Conservation (phyloP, 1,140 invertebrate species). For the Bombus waltoni region DNA sequence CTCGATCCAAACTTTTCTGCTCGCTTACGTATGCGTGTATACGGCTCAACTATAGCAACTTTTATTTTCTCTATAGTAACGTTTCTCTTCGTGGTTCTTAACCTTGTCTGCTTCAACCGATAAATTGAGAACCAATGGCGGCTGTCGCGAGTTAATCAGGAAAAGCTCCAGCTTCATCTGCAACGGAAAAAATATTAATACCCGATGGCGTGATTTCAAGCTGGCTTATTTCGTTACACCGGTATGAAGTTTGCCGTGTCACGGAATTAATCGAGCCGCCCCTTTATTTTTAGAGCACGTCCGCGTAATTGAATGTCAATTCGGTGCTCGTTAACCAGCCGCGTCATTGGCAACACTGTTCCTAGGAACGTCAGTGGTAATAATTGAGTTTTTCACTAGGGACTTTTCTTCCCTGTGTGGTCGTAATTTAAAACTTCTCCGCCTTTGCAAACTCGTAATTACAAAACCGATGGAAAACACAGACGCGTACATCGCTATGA, state of each 20-base stretch:
- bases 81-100: not conserved
- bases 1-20: too few relatives aligned
- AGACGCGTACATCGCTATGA: not conserved
- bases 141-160: not conserved
- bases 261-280: constrained; percentile 33
- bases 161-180: not conserved
- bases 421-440: not conserved
- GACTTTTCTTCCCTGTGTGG: not conserved
- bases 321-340: constrained; percentile 21
- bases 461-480: not conserved
- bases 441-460: too few relatives aligned
- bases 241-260: constrained; percentile 1
- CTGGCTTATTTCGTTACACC: not conserved
- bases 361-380: not conserved
- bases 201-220: not conserved
- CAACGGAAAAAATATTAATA: constrained; percentile 11
- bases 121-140: not conserved
- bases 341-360: not conserved
- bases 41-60: too few relatives aligned
- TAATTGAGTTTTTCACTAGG: constrained; percentile 14
- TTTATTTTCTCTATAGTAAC: not conserved
- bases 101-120: not conserved
- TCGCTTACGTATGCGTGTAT: too few relatives aligned
- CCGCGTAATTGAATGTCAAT: constrained; percentile 48
- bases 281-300: constrained; percentile 31